Evolutionary conservation across 2,113 vertebrate species (phyloP).

Genomic region (Ophthalmolycus amberensis): DNA sequence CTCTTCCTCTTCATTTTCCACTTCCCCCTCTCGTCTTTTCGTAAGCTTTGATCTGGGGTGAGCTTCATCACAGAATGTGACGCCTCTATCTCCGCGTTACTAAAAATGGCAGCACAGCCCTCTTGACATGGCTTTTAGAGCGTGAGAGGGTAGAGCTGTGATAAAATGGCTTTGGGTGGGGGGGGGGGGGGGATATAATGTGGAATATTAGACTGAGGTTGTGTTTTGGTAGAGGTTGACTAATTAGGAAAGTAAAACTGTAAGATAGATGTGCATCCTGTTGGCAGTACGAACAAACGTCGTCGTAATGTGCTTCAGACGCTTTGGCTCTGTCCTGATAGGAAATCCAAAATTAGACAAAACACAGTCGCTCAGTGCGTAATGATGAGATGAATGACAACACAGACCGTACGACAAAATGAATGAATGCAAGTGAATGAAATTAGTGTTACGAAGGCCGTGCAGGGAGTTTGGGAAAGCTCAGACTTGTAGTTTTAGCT

Average conservation of each 20-base stretch:
- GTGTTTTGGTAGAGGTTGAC: too few species aligned
- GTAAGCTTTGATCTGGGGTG: constrained; percentile 30
- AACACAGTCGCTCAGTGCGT: neutral
- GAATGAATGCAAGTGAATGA: neutral
- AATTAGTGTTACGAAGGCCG: neutral
- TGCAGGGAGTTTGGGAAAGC: neutral
- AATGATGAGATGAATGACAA: neutral
- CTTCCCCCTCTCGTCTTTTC: neutral
- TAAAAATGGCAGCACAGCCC: neutral
- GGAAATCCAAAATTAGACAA: neutral
- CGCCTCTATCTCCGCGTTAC: neutral
- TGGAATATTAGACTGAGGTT: neutral
- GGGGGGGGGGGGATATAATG: neutral
- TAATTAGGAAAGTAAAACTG: neutral
- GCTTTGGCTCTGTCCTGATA: neutral
- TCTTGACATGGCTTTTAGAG: neutral
- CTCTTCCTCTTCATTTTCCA: neutral
- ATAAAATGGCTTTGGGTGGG: neutral
- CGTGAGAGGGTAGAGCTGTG: neutral
- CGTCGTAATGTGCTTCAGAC: too few species aligned
- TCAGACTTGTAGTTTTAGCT: neutral
- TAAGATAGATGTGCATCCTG: neutral
- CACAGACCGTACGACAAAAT: neutral
- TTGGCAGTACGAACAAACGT: neutral
- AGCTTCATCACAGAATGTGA: constrained; percentile 4